Base-by-base conservation (phyloP, 2,113 vertebrate species). In the Enhydra lutris region DNA sequence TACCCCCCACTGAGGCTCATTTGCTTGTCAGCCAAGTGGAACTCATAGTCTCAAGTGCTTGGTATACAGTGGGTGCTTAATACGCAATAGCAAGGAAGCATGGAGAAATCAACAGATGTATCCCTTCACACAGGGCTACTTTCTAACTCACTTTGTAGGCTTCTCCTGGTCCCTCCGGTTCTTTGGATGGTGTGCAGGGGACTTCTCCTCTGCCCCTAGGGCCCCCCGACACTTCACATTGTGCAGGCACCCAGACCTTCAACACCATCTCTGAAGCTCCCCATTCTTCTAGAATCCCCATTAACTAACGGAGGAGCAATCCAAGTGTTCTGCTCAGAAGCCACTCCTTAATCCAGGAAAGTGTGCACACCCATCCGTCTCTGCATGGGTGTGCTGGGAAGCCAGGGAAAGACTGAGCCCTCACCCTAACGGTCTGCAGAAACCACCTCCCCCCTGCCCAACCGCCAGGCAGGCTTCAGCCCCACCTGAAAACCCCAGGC, bases 401-500 rank as follows among this genome's bases (percentile, higher is more conserved):
- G 24, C 21, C 26, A 15, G 7, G 9, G 15, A 4, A 73, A 24
- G 17, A 3, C 13, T 61, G 23, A 59, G 42, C 76, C 18, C 7
- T 50, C 14, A 12, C 67, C 26, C 65, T 11, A 18, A 18, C 31
- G 4, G 6, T 12, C 63, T 45, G 29, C 55, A 39, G 21, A 3
- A 4, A 7, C 12, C 61, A 13, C 67, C 7, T 13, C 42, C 31
- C 71, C 17, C 67, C 13, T n/a, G 39, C 29, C 13, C 63, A 0
- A 29, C 57, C 59, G 1, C 61, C 15, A 26, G 65, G 65, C 31
- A 8, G 89, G 96, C 96, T 97, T 96, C 94, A 92, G 94, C 94
- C 96, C 45, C 50, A 97, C 96, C 92, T 96, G 96, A 74, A 76
- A 94, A 74, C 97, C 95, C 98, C 94, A 97, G 98, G 97, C 97